Evolutionary conservation across 1,140 invertebrate genomes (phyloP), one percentile per base, ranked within the genome.

Genomic region (Zaprionus ghesquierei): DNA sequence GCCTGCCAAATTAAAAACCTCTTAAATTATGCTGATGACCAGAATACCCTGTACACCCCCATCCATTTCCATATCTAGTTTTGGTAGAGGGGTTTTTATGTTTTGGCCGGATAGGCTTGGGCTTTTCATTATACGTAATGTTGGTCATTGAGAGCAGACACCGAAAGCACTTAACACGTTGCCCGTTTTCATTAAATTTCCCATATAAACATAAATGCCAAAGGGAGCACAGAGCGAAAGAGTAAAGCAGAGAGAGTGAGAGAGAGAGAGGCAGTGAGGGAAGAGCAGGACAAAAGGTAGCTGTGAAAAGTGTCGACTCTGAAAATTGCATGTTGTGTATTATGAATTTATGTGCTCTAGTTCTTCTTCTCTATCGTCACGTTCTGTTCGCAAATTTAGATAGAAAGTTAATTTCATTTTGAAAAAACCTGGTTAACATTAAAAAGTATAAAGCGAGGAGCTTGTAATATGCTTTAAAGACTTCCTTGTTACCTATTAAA

Each of bases 11-110:
- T 87, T 87, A 86, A 86, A 86, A 86, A 87, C 82, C 84, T 81
- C 86, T 87, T 87, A 87, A 87, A 87, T 87, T 87, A 87, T 87
- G 82, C 75, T 87, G 82, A 87, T 89, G 82, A 79, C 82, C 84
- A 77, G 69, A 20, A 56, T 44, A 62, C 15, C 5, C 22, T 12
- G 6, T n/a, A n/a, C n/a, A n/a, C 5, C 5, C 44, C 3, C n/a
- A 6, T 8, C n/a, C 23, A n/a, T n/a, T n/a, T n/a, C 31, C 55
- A 3, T 20, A 3, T 46, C 15, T 38, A 18, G 4, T n/a, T 18
- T n/a, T 8, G 8, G 18, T n/a, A 20, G 18, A 38, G 15, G 46
- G 15, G 35, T n/a, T 65, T 70, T 70, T 38, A 27, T 71, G 29
- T 60, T 77, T 77, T 56, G 27, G 56, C 41, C 18, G 51, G 54